Conservation (phyloP, 2,888 invertebrate genomes). For the Suillia variegata region DNA sequence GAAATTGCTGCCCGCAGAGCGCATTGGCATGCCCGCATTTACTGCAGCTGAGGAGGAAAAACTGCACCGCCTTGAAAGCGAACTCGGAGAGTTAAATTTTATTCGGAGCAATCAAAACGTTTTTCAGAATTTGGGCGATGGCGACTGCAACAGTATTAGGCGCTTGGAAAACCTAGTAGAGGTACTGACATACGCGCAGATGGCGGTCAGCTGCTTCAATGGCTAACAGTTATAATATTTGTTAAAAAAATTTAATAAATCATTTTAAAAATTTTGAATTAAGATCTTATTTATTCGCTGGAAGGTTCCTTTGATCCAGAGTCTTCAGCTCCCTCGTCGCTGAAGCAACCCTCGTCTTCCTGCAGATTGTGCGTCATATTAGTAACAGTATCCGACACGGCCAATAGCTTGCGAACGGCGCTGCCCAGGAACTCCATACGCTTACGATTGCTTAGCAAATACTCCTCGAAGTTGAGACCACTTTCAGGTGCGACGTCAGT, state of each 20-base stretch:
- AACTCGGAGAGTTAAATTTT: slow-evolving; percentile 47
- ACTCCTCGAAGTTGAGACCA: slow-evolving; percentile 33
- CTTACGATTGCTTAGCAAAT: slow-evolving; percentile 32
- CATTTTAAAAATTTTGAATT: not conserved
- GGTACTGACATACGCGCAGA: slow-evolving; percentile 44
- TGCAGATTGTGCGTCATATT: slow-evolving; percentile 27
- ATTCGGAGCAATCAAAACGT: slow-evolving; percentile 39
- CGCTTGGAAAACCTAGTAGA: slow-evolving; percentile 46
- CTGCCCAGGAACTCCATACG: slow-evolving; percentile 46
- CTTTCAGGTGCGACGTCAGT: slow-evolving; percentile 24
- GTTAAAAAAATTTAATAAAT: slow-evolving; percentile 20
- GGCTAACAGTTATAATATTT: too few species aligned
- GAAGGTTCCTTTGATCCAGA: too few species aligned
- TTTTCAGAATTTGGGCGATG: slow-evolving; percentile 20
- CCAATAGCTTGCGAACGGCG: slow-evolving; percentile 49
- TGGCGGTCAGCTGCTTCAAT: slow-evolving; percentile 43
- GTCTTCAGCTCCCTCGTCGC: too few species aligned
- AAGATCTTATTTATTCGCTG: too few species aligned
- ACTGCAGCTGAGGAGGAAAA: slow-evolving; percentile 37
- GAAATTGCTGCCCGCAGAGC: slow-evolving; percentile 40
- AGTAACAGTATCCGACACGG: slow-evolving; percentile 42
- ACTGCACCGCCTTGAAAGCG: slow-evolving; percentile 37
- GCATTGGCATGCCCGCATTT: slow-evolving; percentile 36
- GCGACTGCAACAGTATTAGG: not conserved
- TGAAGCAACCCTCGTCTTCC: slow-evolving; percentile 3